Conservation (phyloP, 2,888 invertebrate genomes). For the Nipponacmea schrenckii region DNA sequence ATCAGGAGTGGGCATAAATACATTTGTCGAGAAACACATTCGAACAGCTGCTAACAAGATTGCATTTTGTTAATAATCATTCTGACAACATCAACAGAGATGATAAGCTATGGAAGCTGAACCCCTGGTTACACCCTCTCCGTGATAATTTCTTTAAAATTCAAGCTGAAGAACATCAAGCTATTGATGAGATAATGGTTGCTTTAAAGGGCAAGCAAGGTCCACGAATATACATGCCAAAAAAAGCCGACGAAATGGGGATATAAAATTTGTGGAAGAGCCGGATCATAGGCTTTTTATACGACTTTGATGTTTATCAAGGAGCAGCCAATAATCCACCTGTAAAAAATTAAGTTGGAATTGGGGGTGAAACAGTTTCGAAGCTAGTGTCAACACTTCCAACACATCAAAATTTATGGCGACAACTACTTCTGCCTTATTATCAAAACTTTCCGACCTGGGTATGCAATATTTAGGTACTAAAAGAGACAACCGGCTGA, state of each 20-base stretch:
- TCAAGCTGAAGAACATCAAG: slow-evolving; percentile 46
- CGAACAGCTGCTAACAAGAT: neutral
- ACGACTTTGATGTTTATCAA: slow-evolving; percentile 27
- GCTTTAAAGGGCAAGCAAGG: slow-evolving; percentile 49
- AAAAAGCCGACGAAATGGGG: slow-evolving; percentile 27
- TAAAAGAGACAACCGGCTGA: neutral
- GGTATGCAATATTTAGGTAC: neutral
- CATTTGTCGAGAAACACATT: neutral
- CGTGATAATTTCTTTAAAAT: slow-evolving; percentile 35
- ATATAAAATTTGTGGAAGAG: slow-evolving; percentile 24
- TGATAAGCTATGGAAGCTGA: slow-evolving; percentile 32
- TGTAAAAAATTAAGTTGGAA: slow-evolving; percentile 23
- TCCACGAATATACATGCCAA: slow-evolving; percentile 28
- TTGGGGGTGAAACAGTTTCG: slow-evolving; percentile 18
- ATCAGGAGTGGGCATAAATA: too few relatives aligned
- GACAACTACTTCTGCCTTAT: slow-evolving; percentile 23
- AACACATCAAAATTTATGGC: slow-evolving; percentile 26
- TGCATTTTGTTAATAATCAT: neutral
- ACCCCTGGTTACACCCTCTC: slow-evolving; percentile 27
- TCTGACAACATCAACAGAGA: slow-evolving; percentile 6
- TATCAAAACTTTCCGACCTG: neutral
- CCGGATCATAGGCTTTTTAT: slow-evolving; percentile 20
- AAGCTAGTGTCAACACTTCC: too few relatives aligned
- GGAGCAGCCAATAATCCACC: slow-evolving; percentile 4
- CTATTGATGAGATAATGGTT: slow-evolving; percentile 53